Evolutionary conservation across 2,888 invertebrate species (phyloP), one percentile per base, ranked within the genome.

Genomic region (Protonemura montana): DNA sequence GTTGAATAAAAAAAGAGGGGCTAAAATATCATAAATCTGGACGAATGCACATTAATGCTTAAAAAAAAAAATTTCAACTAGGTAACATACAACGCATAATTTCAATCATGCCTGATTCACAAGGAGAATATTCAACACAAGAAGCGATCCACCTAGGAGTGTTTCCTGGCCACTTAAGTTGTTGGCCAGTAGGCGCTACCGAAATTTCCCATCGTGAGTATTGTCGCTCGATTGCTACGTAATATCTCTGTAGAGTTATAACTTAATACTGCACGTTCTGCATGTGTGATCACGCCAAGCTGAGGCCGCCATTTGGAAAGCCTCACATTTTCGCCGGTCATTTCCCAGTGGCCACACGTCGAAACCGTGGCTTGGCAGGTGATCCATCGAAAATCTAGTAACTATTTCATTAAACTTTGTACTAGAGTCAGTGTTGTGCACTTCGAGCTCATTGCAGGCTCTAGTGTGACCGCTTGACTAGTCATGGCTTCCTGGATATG

Each of bases 351-450:
- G 59, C 16, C 59, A 59, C 59, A 21, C 21, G 59, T 21, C 59
- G 21, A 59, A 10, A 59, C 13, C 1, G 59, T 59, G 1, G 6
- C 16, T 59, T 21, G 59, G 59, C 59, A 21, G 59, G 59, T 21
- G 21, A 59, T 59, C 59, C 16, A 1, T 59, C 21, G 16, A 59
- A 59, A 59, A 59, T 59, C 59, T 59, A 59, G 59, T 59, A 59
- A 59, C 59, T 59, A 59, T 16, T 59, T 59, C 1, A 7, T 59
- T 59, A 59, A 59, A 10, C 21, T 59, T 59, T 59, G 59, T 59
- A 59, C 59, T 59, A 59, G 59, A 59, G 59, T 59, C 59, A 59
- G 59, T 59, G 59, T 59, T 59, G 59, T 59, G 59, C 59, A 59
- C 59, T 2, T 21, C 13, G 59, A 59, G 59, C 59, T 59, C 21